phyloP scores from a whole-genome alignment of 1,140 invertebrate species.

The Trichoplusia ni region DNA sequence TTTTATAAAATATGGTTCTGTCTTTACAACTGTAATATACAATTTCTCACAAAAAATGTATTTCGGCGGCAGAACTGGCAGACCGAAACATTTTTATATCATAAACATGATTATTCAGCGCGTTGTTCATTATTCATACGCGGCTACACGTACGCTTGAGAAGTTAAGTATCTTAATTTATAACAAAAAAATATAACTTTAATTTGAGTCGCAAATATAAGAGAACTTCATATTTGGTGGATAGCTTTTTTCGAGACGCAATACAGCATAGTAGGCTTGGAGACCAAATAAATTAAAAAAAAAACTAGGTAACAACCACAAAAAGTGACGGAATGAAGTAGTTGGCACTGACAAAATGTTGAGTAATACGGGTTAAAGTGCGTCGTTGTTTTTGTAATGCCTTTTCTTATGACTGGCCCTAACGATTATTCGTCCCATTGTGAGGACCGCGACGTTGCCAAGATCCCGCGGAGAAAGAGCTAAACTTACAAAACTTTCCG shows the following conservation, averaged over 20 bases:
- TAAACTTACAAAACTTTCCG: conserved; percentile 80
- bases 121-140: too few relatives aligned
- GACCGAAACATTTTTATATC: conserved; percentile 2
- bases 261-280: conserved; percentile 18
- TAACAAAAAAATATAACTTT: too few relatives aligned
- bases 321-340: conserved; percentile 52
- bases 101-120: conserved; percentile 1
- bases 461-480: conserved; percentile 71
- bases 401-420: conserved; percentile 70
- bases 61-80: background rate
- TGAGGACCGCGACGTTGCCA: conserved; percentile 66
- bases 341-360: conserved; percentile 65
- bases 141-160: too few relatives aligned
- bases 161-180: too few relatives aligned
- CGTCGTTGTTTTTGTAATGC: conserved; percentile 74
- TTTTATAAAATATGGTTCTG: background rate
- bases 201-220: too few relatives aligned
- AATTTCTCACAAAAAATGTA: conserved; percentile 2
- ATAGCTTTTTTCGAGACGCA: too few relatives aligned
- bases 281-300: background rate
- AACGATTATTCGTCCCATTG: conserved; percentile 77
- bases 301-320: too few relatives aligned
- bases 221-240: too few relatives aligned
- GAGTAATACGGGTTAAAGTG: conserved; percentile 64
- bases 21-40: background rate